phyloP scores from a whole-genome alignment of 2,113 vertebrate species.

The Percopsis transmontana region DNA sequence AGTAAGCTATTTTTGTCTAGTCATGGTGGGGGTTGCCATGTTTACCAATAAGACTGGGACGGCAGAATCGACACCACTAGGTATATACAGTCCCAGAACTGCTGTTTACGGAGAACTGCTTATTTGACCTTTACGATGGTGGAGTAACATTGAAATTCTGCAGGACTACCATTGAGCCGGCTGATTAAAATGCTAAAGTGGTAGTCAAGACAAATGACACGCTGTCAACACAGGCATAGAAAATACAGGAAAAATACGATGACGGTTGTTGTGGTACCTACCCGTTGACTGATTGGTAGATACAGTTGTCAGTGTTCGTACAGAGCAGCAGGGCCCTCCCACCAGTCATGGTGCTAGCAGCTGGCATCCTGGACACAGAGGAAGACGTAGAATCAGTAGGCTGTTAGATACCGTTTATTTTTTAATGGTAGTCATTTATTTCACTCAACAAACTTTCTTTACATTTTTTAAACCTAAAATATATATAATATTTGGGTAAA shows the following conservation, averaged over 20 bases:
- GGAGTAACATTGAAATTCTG: not conserved
- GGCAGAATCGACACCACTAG: too few relatives aligned
- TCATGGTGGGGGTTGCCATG: too few relatives aligned
- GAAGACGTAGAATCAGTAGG: slow-evolving; percentile 11
- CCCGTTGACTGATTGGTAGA: slow-evolving; percentile 82
- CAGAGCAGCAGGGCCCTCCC: slow-evolving; percentile 82
- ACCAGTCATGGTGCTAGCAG: slow-evolving; percentile 92
- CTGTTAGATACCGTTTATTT: not conserved
- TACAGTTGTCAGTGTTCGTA: slow-evolving; percentile 81
- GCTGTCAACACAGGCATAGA: not conserved
- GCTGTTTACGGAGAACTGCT: too few relatives aligned
- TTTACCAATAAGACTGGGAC: too few relatives aligned
- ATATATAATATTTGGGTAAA: too few relatives aligned
- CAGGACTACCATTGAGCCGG: not conserved
- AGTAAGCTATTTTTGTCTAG: too few relatives aligned
- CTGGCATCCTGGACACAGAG: slow-evolving; percentile 67
- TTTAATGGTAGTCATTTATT: too few relatives aligned
- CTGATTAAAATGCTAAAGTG: not conserved
- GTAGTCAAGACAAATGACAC: not conserved
- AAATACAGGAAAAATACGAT: not conserved
- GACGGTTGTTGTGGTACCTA: slow-evolving; percentile 56
- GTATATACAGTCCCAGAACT: too few relatives aligned
- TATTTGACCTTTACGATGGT: not conserved
- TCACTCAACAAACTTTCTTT: too few relatives aligned
- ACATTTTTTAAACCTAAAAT: too few relatives aligned